Evolutionary conservation across 2,797 vertebrate species (phyloP).

Genomic region (Taeniopygia guttata): DNA sequence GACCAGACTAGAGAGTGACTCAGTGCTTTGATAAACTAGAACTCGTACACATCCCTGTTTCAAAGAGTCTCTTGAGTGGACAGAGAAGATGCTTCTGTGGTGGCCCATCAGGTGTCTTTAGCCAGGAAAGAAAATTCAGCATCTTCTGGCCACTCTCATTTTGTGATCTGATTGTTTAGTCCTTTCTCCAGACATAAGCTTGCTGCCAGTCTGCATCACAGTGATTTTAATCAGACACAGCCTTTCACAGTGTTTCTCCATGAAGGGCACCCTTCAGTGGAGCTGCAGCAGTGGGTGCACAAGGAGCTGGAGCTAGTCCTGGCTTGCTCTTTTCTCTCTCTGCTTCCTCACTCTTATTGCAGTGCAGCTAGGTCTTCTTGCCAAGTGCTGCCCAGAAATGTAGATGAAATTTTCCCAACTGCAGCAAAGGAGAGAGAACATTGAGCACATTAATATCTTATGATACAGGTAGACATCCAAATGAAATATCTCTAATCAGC

Average conservation of each 20-base stretch:
- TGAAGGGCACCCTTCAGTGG: not conserved
- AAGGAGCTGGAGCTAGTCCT: not conserved
- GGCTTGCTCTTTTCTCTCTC: not conserved
- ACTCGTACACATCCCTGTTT: not conserved
- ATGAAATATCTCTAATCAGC: conserved; percentile 13
- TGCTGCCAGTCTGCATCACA: not conserved
- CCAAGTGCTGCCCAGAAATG: not conserved
- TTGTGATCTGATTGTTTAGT: not conserved
- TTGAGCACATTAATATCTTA: not conserved
- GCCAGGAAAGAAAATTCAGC: not conserved
- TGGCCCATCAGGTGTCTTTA: not conserved
- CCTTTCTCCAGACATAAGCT: not conserved
- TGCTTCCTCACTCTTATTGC: not conserved
- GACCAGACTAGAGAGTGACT: not conserved
- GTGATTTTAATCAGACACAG: not conserved
- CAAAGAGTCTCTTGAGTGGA: not conserved
- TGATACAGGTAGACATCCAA: not conserved
- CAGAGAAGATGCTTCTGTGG: not conserved
- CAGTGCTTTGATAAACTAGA: not conserved
- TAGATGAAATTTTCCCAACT: not conserved
- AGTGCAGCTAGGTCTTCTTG: not conserved
- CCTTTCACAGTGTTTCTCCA: not conserved
- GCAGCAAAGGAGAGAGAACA: not conserved
- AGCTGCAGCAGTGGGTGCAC: not conserved
- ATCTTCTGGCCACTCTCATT: not conserved